These are phyloP conservation scores for Vannuccia rotundouncinata DNA, from an alignment of 2,888 invertebrate species.

Conservation along the genomic window DNA sequence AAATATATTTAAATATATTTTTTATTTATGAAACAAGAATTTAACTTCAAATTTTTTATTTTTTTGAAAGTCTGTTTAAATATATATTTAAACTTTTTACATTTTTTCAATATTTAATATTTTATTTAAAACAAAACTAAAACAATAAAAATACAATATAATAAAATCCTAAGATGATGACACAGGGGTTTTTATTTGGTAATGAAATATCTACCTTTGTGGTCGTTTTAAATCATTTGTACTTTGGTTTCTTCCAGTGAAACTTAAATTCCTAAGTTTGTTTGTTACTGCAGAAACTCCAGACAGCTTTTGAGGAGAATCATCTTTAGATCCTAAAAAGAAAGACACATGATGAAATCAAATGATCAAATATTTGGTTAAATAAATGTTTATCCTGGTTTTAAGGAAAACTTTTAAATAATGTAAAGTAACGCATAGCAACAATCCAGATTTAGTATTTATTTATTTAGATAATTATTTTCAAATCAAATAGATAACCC, in stretches of 20 bases:
- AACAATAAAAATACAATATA: not conserved
- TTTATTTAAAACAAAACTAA: not conserved
- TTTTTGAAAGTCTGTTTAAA: no score
- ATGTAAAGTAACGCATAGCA: not conserved
- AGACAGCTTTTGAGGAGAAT: not conserved
- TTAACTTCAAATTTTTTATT: no score
- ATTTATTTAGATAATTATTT: no score
- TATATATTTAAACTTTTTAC: no score
- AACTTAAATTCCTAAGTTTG: not conserved
- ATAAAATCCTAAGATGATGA: not conserved
- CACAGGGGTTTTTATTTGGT: not conserved
- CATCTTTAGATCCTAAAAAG: not conserved
- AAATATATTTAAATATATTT: no score
- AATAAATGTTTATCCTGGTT: not conserved
- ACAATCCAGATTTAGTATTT: no score
- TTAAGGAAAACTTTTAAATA: not conserved
- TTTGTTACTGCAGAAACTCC: not conserved
- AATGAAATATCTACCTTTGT: not conserved
- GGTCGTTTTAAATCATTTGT: not conserved
- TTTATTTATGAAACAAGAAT: no score
- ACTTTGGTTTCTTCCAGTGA: not conserved
- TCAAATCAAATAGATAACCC: no score
- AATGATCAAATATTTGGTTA: not conserved
- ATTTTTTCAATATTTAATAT: no score
- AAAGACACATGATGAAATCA: not conserved